Base-by-base conservation (phyloP, 2,888 invertebrate genomes). In the Chloromyia formosa region DNA sequence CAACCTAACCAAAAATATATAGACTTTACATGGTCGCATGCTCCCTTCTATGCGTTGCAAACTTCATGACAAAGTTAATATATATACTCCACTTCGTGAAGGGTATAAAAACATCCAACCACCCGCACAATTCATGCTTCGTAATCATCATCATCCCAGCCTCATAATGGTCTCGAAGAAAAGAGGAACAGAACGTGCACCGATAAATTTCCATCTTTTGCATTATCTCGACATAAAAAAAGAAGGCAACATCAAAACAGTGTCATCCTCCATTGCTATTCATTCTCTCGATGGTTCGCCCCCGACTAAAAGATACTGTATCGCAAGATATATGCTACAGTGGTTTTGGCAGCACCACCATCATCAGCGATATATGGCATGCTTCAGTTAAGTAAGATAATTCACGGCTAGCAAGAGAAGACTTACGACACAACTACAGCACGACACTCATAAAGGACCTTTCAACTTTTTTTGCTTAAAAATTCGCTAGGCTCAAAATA, bases 171-270 rank as follows among this genome's bases (percentile, higher is more conserved):
- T 35, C 27, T 35, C 27, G 27, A 35, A 35, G 27, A 2, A 35
- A 71, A 73, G 27, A 61, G 61, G 61, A 54, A 73, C 49, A 49
- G 61, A 69, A 73, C 73, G 73, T 73, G 73, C 60, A 49, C 35
- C 45, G 45, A 73, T 73, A 73, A 73, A 73, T 73, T 73, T 73
- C 60, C 73, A 73, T 73, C 73, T 73, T 73, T 73, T 61, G 73
- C 73, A 73, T 73, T 73, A 73, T 61, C 73, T 73, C 45, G 73
- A 73, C 73, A 71, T 53, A 73, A 45, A 73, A 73, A 35, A 35
- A 35, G 27, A 35, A 73, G 16, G 61, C 61, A 45, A 49, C 73
- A 73, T 61, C 73, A 73, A 61, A 73, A 58, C 58, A 71, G 71
- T 71, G 42, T 56, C 58, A 71, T 71, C 58, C 71, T 40, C 71